phyloP scores from a whole-genome alignment of 2,797 vertebrate genomes.

The Helicolenus hilgendorfi region DNA sequence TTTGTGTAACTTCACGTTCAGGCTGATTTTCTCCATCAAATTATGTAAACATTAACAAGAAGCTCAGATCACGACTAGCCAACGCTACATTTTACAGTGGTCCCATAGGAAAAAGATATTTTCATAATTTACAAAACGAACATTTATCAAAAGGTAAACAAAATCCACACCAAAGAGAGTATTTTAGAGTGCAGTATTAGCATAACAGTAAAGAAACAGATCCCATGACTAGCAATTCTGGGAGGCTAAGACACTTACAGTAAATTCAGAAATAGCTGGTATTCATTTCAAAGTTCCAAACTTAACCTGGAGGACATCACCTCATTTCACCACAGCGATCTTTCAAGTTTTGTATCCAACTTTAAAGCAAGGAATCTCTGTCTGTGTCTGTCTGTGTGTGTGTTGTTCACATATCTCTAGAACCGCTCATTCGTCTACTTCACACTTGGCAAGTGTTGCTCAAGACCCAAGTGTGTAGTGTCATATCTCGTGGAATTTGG shows the following conservation, averaged over 20 bases:
- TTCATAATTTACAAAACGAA: neutral
- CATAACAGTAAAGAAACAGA: neutral
- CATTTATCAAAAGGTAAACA: neutral
- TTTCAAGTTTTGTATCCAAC: neutral
- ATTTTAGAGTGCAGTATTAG: neutral
- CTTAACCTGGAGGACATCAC: constrained; percentile 17
- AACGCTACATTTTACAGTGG: neutral
- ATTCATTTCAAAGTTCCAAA: constrained; percentile 35
- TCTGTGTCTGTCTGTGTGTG: neutral
- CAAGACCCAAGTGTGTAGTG: no score
- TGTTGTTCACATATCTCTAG: neutral
- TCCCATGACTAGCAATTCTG: neutral
- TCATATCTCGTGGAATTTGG: neutral
- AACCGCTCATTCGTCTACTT: neutral
- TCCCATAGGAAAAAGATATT: neutral
- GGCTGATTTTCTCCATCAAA: neutral
- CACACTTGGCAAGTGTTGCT: neutral
- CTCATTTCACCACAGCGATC: neutral
- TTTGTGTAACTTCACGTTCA: neutral
- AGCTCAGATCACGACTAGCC: neutral
- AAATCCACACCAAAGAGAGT: neutral
- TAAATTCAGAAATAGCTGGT: constrained; percentile 47
- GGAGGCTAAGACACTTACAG: constrained; percentile 3
- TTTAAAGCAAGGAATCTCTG: neutral
- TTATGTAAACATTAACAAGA: neutral